Evolutionary conservation across 1,140 invertebrate genomes (phyloP).

Genomic region (Cydia fagiglandana): DNA sequence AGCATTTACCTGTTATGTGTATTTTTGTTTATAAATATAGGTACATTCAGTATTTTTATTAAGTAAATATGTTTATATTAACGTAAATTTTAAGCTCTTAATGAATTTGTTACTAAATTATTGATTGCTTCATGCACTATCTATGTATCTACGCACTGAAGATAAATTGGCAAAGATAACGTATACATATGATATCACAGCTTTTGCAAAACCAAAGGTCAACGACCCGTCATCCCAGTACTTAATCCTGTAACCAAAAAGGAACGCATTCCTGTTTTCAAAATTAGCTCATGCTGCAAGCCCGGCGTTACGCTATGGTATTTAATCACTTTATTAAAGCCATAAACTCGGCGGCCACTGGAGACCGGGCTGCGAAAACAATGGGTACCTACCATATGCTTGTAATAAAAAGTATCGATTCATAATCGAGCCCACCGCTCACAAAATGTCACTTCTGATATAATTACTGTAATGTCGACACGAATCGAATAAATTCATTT

Average conservation of each 20-base stretch:
- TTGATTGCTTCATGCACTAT: too few relatives aligned
- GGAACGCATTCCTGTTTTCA: conserved; percentile 42
- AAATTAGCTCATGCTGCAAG: conserved; percentile 48
- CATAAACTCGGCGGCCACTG: conserved; percentile 49
- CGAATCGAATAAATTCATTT: conserved; percentile 43
- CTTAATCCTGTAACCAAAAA: conserved; percentile 32
- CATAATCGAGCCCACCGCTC: conserved; percentile 42
- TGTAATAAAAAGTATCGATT: conserved; percentile 52
- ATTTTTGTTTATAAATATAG: too few relatives aligned
- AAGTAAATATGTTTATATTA: too few relatives aligned
- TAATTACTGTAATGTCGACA: conserved; percentile 52
- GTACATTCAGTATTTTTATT: too few relatives aligned
- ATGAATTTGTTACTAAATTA: too few relatives aligned
- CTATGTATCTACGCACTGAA: too few relatives aligned
- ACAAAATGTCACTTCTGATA: conserved; percentile 48
- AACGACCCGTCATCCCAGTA: conserved; percentile 25
- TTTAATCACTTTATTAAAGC: conserved; percentile 71
- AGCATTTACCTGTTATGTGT: too few relatives aligned
- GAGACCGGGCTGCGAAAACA: conserved; percentile 50
- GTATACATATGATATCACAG: neutral
- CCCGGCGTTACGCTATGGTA: conserved; percentile 59
- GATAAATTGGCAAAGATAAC: too few relatives aligned
- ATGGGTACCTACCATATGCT: conserved; percentile 51
- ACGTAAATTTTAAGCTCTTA: too few relatives aligned
- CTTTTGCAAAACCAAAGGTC: neutral